A percentile compares a stretch with the other conserved stretches of the same genome.
These are phyloP conservation scores for Thymallus thymallus DNA, from an alignment of 2,113 vertebrate genomes.

Conservation along the genomic window DNA sequence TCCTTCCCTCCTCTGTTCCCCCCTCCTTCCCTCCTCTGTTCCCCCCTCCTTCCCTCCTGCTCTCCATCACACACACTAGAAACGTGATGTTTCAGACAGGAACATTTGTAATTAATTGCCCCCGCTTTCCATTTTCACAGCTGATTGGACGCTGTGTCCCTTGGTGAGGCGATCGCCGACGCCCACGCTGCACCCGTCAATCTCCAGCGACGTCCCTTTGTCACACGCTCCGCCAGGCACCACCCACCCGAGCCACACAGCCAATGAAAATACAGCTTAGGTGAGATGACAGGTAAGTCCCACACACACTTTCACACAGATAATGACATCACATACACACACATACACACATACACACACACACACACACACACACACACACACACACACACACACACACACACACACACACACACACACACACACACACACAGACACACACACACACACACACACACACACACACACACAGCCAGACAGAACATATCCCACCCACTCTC, in stretches of 20 bases:
- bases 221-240: slow-evolving; percentile 41
- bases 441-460: no score
- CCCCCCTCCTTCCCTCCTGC: background rate
- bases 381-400: slow-evolving; percentile 1
- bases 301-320: background rate
- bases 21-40: slow-evolving; percentile 40
- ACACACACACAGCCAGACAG: background rate
- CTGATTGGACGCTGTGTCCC: slow-evolving; percentile 52
- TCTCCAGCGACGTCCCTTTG: slow-evolving; percentile 3
- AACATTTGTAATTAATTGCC: slow-evolving; percentile 70
- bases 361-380: background rate
- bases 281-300: slow-evolving; percentile 41
- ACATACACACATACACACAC: background rate
- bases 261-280: slow-evolving; percentile 40
- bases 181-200: slow-evolving; percentile 50
- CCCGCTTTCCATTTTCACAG: slow-evolving; percentile 46
- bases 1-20: no score
- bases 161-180: slow-evolving; percentile 36
- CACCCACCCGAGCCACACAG: slow-evolving; percentile 39
- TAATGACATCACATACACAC: slow-evolving; percentile 3
- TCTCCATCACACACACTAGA: slow-evolving; percentile 39
- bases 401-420: background rate
- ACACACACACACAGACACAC: background rate
- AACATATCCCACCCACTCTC: background rate
- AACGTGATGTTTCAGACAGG: slow-evolving; percentile 63